A percentile compares a stretch with the other conserved stretches of the same genome.
These are phyloP conservation scores for Isurus oxyrinchus DNA, from an alignment of 2,113 vertebrate species.

Conservation along the genomic window DNA sequence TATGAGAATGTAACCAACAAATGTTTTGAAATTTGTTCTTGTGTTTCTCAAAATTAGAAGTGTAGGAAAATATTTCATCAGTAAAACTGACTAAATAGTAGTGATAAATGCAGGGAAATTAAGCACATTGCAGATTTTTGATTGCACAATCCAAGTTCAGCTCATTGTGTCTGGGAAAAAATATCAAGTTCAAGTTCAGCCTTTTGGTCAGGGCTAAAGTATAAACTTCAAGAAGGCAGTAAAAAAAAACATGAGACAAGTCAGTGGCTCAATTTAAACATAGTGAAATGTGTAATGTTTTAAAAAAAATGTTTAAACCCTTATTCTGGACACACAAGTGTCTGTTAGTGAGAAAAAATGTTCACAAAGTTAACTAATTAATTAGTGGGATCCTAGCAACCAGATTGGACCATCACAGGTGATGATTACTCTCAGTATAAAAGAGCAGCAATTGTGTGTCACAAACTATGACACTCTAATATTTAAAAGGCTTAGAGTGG, in stretches of 20 bases:
- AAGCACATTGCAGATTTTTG: no score
- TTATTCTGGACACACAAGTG: background rate
- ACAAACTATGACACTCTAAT: background rate
- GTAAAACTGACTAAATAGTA: no score
- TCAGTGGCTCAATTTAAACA: background rate
- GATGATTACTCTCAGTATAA: background rate
- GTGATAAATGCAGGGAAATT: no score
- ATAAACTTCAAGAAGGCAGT: no score
- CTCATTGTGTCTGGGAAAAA: no score
- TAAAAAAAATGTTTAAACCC: background rate
- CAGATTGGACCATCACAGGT: background rate
- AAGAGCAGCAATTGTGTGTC: background rate
- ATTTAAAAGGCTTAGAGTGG: background rate
- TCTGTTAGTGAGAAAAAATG: background rate
- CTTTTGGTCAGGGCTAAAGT: no score
- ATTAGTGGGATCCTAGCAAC: background rate
- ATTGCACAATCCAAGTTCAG: no score
- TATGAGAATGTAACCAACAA: no score
- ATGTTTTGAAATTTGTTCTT: no score
- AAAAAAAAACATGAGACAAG: background rate
- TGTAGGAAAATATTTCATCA: no score
- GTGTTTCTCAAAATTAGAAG: no score
- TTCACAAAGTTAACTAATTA: background rate
- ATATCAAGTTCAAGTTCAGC: no score
- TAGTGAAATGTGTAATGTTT: background rate